These are phyloP conservation scores for Aspidiotus destructor DNA, from an alignment of 2,888 invertebrate species.

Conservation along the genomic window DNA sequence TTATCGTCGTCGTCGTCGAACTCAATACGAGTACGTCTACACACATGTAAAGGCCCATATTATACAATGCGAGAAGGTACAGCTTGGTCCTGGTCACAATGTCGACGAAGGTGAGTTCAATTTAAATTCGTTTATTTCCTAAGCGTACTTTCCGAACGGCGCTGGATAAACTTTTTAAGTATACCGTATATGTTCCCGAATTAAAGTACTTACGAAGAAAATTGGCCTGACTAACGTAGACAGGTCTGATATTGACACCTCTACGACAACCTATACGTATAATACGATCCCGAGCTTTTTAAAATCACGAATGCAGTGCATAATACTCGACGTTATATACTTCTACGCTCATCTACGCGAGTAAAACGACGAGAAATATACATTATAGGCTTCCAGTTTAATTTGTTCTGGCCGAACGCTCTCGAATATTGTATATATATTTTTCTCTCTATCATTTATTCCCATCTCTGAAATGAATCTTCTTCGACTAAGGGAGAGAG, in stretches of 20 bases:
- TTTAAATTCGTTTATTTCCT: slow-evolving; percentile 2
- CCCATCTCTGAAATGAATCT: slow-evolving; percentile 2
- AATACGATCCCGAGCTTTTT: not conserved
- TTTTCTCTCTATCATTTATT: not conserved
- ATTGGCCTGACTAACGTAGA: not conserved
- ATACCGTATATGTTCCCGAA: not conserved
- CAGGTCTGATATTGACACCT: slow-evolving; percentile 2
- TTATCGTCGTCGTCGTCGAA: no score
- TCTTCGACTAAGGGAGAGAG: not conserved
- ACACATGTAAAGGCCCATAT: no score
- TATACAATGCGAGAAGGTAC: no score
- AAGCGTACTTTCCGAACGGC: not conserved
- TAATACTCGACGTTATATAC: no score
- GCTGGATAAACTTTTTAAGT: slow-evolving; percentile 1
- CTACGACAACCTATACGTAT: not conserved
- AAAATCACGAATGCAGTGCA: slow-evolving; percentile 2
- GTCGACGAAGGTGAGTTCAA: not conserved
- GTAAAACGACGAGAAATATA: not conserved
- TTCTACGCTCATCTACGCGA: not conserved
- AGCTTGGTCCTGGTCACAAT: not conserved
- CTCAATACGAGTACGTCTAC: no score
- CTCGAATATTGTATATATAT: not conserved
- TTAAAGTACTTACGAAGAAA: not conserved
- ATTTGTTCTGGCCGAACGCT: slow-evolving; percentile 4
- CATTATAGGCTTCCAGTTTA: slow-evolving; percentile 2